Evolutionary conservation across 2,888 invertebrate genomes (phyloP), one percentile per base, ranked within the genome.

Genomic region (Agrilus mali): DNA sequence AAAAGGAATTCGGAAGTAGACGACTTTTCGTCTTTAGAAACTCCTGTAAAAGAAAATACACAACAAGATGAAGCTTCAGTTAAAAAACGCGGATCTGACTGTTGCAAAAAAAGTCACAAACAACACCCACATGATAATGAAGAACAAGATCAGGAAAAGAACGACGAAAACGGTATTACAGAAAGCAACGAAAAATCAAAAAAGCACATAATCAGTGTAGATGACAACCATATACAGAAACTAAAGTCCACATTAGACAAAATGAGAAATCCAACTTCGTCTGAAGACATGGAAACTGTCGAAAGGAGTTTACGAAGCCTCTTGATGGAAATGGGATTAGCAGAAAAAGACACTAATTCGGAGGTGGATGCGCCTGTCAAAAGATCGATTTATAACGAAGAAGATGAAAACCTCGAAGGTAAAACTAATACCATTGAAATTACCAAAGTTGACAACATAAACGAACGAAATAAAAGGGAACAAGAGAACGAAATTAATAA

Each of bases 401-500:
- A 57, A 38, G 58, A 57, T 33, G 56, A 54, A 43, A 53, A 57
- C 41, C 45, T 57, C 40, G 53, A 57, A 40, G 48, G 51, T 38
- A 54, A 54, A 4, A 27, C 36, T 10, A 57, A 56, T 44, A 54
- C 50, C 41, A 57, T 56, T 13, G 50, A 49, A 4, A 38, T 56
- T 4, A 48, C 48, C 3, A 56, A 53, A 41, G 53, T 53, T 13
- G 13, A 17, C 16, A 33, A 20, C 16, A 12, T 20, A 32, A 33
- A 16, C 4, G 50, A 52, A 16, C 37, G 53, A 41, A 50, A 47
- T 17, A 52, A 55, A 41, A 51, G 51, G 20, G 50, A 54, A 31
- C 46, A 48, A 27, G 17, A 14, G 8, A 33, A 12, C 31, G 13
- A 37, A 27, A 8, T 7, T 20, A 5, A 38, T 17, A 35, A 38